Base-by-base conservation (phyloP, 2,113 vertebrate genomes). In the Zootoca vivipara region DNA sequence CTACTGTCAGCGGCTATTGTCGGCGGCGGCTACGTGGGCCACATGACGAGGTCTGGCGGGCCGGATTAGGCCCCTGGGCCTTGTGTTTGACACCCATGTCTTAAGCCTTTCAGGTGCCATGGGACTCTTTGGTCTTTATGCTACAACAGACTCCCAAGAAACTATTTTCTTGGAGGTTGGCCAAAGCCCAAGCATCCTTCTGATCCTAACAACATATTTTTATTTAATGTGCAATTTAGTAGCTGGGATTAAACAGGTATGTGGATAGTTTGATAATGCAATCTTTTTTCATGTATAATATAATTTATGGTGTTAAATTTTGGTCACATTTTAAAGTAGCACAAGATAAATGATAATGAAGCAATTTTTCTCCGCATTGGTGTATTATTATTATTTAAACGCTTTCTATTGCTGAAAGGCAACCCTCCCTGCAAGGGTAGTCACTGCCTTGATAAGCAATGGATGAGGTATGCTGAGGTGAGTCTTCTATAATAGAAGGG, bases 401-500 rank as follows among this genome's bases (percentile, higher is more conserved):
- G 77, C 93, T 95, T 86, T 86, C 93, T 94, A 84, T 89, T 93
- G 88, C 82, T 0, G n/a, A 95, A 95, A 95, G 90, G 86, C 87
- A 40, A 8, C 46, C 46, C 46, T 52, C 46, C 46, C 46, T 52
- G 82, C 67, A 67, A 87, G 93, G 72, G 96, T 94, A 96, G 95
- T 93, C 93, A 89, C 92, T 94, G 88, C 89, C 94, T 93, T 88
- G 89, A 93, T 90, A 85, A 94, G 94, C 93, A 94, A 92, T 95
- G 90, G 94, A 87, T 85, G 92, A 95, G 92, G 91, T 93, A 95
- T 80, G 75, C 87, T 94, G 92, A 95, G 93, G 92, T 95, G 94
- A 96, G 87, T 89, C 86, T 82, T 89, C 95, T 90, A 92, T 95
- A 95, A 96, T 84, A 94, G 93, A 96, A 93, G 85, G 94, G 91